Base-by-base conservation (phyloP, 2,888 invertebrate species). In the Standfussiana lucernea region DNA sequence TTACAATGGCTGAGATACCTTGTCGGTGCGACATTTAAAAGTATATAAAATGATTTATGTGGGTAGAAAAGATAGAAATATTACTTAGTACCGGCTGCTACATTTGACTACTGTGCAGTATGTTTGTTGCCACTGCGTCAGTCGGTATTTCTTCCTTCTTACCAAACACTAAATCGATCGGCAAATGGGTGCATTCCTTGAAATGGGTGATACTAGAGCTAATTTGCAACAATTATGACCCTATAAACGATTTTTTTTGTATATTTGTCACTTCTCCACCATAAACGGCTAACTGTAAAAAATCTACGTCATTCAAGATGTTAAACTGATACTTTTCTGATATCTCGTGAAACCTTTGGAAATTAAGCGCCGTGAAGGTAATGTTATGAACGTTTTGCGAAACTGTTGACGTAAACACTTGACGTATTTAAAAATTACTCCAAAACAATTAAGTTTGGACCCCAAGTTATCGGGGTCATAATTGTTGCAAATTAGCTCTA, bases 21-120 rank as follows among this genome's bases (percentile, higher is more conserved):
- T 28, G 53, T 64, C 1, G 42, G 62, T 1, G 32, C 8, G 37
- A 47, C 40, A 5, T 35, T 61, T 45, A 62, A 28, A 11, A 47
- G 59, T 61, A 35, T 61, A 61, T 35, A 32, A 50, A 64, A 50
- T 76, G 77, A 76, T 75, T 24, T 40, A 75, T 28, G 45, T 45
- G 59, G 56, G 40, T 68, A 5, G 1, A 37, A 32, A 40, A 18
- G 40, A n/a, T 2, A 72, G 7, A 47, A 21, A 37, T 28, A 10
- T 47, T 67, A 28, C 8, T 2, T 24, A 11, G n/a, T 11, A 24
- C 5, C 11, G 5, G 21, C 13, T 42, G 24, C 28, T 61, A n/a
- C 18, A 42, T 62, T 59, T 32, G 10, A 32, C 15, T 40, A 10
- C 15, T 70, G n/a, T 40, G 32, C 21, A 18, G 28, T 56, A 8